A percentile compares a stretch with the other conserved stretches of the same genome.
These are phyloP conservation scores for Halcyon senegalensis DNA, from an alignment of 2,113 vertebrate genomes.

Conservation along the genomic window DNA sequence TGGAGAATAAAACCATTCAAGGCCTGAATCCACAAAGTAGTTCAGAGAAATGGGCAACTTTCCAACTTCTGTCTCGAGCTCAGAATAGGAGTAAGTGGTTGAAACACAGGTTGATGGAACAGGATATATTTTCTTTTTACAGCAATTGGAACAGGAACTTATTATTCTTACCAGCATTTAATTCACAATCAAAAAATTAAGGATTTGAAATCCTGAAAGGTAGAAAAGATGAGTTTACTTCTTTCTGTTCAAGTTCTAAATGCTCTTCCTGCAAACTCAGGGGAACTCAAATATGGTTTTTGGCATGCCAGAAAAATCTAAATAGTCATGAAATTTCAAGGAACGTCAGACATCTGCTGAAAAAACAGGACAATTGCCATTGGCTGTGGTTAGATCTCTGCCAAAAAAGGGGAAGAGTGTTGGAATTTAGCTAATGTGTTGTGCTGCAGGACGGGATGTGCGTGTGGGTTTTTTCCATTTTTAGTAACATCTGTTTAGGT, in stretches of 20 bases:
- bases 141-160: neutral
- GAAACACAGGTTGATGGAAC: neutral
- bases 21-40: neutral
- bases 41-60: neutral
- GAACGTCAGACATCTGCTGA: neutral
- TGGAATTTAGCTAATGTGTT: neutral
- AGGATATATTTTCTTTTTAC: neutral
- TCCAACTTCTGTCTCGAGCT: neutral
- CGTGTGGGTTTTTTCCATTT: neutral
- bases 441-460: neutral
- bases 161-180: neutral
- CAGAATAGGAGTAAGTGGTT: neutral
- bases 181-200: neutral
- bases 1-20: neutral
- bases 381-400: neutral
- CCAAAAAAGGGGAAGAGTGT: neutral
- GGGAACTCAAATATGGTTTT: neutral
- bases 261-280: neutral
- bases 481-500: neutral
- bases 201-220: neutral
- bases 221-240: neutral
- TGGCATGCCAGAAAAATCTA: neutral
- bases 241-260: neutral
- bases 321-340: neutral
- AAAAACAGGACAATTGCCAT: neutral